These are phyloP conservation scores for Somateria mollissima DNA, from an alignment of 2,797 vertebrate species.

Conservation along the genomic window DNA sequence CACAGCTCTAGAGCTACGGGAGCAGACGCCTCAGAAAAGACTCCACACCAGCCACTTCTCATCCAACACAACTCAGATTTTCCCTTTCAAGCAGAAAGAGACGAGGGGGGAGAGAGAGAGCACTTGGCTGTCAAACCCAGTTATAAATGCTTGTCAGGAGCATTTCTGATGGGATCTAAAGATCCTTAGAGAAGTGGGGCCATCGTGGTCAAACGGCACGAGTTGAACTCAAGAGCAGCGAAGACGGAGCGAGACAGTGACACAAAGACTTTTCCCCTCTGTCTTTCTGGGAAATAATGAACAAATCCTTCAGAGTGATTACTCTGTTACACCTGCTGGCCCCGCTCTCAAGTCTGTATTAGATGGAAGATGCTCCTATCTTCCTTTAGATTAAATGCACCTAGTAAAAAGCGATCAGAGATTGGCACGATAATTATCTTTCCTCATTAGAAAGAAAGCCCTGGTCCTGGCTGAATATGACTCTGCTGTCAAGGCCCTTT, in stretches of 20 bases:
- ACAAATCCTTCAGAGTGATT: constrained; percentile 15
- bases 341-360: not conserved
- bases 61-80: not conserved
- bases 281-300: constrained; percentile 42
- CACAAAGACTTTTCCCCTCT: not conserved
- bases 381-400: not conserved
- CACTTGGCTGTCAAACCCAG: not conserved
- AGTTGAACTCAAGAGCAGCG: not conserved
- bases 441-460: constrained; percentile 25
- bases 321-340: not conserved
- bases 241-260: not conserved
- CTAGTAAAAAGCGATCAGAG: constrained; percentile 15
- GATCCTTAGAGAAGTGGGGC: not conserved
- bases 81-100: not conserved
- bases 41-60: not conserved
- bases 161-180: constrained; percentile 1
- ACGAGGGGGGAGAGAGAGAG: not conserved
- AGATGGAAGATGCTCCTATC: not conserved
- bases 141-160: constrained; percentile 27
- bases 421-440: constrained; percentile 33
- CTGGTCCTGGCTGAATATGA: not conserved
- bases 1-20: not conserved
- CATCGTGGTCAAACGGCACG: not conserved
- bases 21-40: not conserved
- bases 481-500: constrained; percentile 23